Conservation (phyloP, 2,888 invertebrate species). For the Plagodis pulveraria region DNA sequence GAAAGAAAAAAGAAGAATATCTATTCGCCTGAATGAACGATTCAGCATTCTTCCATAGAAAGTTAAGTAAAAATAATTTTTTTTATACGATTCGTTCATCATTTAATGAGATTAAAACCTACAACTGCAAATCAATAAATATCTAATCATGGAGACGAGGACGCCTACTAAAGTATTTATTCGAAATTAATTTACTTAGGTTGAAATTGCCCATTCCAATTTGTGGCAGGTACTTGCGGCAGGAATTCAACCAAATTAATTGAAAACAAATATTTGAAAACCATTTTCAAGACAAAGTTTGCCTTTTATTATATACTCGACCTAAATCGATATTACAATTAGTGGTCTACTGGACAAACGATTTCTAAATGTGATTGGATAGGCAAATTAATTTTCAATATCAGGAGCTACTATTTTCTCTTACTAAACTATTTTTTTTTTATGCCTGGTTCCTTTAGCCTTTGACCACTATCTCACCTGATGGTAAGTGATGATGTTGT, state of each 20-base stretch:
- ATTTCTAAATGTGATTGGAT: too few relatives aligned
- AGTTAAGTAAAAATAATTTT: background rate
- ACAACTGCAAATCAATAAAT: conserved; percentile 33
- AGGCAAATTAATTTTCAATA: too few relatives aligned
- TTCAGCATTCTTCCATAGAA: too few relatives aligned
- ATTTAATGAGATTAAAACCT: background rate
- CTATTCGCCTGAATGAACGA: too few relatives aligned
- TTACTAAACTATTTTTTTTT: too few relatives aligned
- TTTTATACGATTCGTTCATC: background rate
- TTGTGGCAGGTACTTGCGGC: conserved; percentile 23
- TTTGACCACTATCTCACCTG: too few relatives aligned
- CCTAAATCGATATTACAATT: background rate
- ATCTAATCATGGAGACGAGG: conserved; percentile 21
- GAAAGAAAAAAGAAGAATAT: too few relatives aligned
- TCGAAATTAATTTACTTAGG: conserved; percentile 36
- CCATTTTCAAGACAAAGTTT: conserved; percentile 21
- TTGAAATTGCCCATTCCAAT: conserved; percentile 33
- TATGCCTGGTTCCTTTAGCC: too few relatives aligned
- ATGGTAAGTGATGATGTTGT: too few relatives aligned
- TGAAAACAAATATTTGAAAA: conserved; percentile 37
- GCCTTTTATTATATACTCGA: conserved; percentile 5
- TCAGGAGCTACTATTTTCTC: too few relatives aligned
- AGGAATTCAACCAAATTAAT: conserved; percentile 35
- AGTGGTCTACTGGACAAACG: background rate
- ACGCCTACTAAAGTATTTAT: conserved; percentile 27